Percentiles rank a stretch among this genome's conserved stretches.
phyloP scores from a whole-genome alignment of 2,113 vertebrate species.

The Entosphenus tridentatus region DNA sequence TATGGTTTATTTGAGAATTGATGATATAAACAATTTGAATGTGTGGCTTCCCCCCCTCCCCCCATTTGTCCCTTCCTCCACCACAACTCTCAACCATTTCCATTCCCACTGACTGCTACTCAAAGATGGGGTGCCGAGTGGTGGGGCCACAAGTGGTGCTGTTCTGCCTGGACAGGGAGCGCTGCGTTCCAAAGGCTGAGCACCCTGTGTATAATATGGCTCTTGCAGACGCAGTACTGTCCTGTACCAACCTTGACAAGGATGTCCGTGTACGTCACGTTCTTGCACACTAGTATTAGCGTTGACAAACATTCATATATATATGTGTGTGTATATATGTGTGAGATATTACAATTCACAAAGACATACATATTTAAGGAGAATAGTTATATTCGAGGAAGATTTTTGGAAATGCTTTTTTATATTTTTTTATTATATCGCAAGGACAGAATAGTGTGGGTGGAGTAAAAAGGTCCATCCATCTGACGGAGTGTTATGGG shows the following conservation, averaged over 20 bases:
- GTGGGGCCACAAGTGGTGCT: constrained; percentile 77
- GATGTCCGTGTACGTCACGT: constrained; percentile 33
- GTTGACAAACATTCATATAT: no score
- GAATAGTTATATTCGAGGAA: no score
- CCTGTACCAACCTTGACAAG: constrained; percentile 78
- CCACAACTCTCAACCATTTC: background rate
- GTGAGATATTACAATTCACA: no score
- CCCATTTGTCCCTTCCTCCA: background rate
- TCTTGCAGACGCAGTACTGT: constrained; percentile 56
- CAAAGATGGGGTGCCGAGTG: constrained; percentile 62
- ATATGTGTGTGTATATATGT: background rate
- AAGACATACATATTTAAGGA: no score
- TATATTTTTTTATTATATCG: no score
- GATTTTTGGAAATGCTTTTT: no score
- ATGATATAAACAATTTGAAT: background rate
- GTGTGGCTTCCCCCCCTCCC: background rate
- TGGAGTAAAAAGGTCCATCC: no score
- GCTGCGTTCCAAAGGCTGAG: constrained; percentile 64
- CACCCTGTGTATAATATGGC: constrained; percentile 72
- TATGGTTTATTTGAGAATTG: background rate
- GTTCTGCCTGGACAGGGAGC: constrained; percentile 59
- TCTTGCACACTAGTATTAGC: no score
- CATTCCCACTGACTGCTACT: background rate
- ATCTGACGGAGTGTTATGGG: no score
- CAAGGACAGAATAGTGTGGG: no score